A percentile compares a stretch with the other conserved stretches of the same genome.
phyloP scores from a whole-genome alignment of 2,113 vertebrate species.

The Chaetura pelagica region DNA sequence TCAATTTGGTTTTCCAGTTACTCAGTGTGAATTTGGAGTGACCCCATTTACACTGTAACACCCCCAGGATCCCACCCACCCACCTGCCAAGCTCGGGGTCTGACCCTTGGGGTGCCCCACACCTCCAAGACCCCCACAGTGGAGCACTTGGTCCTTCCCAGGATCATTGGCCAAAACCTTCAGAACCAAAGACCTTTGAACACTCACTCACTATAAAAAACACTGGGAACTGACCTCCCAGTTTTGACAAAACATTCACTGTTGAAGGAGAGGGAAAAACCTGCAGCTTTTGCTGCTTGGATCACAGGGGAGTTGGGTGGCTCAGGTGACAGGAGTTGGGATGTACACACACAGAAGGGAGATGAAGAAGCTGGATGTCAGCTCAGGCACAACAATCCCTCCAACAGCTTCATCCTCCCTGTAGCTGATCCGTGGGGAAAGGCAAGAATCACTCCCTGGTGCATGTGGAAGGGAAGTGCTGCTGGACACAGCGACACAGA shows the following conservation, averaged over 20 bases:
- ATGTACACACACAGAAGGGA: neutral
- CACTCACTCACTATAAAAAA: neutral
- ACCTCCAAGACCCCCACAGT: neutral
- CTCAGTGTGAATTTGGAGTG: neutral
- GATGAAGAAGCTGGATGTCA: neutral
- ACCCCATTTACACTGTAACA: neutral
- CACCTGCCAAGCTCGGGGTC: neutral
- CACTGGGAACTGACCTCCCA: neutral
- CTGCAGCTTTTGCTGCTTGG: neutral
- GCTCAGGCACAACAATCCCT: neutral
- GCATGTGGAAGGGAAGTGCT: neutral
- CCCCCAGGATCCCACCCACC: neutral
- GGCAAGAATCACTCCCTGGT: neutral
- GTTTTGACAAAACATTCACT: neutral
- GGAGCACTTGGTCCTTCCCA: neutral
- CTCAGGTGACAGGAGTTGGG: neutral
- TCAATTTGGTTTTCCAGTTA: conserved; percentile 10
- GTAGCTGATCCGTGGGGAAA: neutral
- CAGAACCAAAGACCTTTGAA: neutral
- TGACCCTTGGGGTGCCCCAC: neutral
- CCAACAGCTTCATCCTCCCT: neutral
- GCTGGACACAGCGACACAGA: neutral
- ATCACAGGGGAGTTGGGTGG: neutral
- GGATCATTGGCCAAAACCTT: neutral
- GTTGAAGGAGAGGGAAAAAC: neutral